Conservation (phyloP, 2,113 vertebrate species). For the Pica pica region DNA sequence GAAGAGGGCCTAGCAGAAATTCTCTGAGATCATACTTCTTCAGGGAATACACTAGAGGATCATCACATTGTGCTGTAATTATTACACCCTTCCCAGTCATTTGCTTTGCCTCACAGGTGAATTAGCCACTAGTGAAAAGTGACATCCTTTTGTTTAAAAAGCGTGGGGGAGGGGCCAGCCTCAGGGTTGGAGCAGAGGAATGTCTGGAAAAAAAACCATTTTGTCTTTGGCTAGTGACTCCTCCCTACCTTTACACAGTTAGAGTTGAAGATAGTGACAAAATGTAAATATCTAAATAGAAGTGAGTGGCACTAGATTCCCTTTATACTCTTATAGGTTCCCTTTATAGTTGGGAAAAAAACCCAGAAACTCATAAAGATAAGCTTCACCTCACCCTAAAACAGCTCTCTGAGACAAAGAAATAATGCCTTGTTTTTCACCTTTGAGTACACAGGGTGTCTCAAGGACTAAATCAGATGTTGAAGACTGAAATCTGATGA, state of each 20-base stretch:
- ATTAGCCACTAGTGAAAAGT: slow-evolving; percentile 21
- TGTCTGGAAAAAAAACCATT: background rate
- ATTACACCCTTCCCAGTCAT: slow-evolving; percentile 24
- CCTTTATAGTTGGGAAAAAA: background rate
- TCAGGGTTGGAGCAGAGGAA: background rate
- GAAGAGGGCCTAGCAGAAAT: slow-evolving; percentile 44
- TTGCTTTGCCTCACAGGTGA: background rate
- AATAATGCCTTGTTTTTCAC: background rate
- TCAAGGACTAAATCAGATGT: background rate
- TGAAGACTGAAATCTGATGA: background rate
- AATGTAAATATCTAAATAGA: background rate
- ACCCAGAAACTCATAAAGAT: background rate
- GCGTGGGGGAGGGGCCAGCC: background rate
- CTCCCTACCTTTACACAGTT: background rate
- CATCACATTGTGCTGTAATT: slow-evolving; percentile 40
- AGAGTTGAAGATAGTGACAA: background rate
- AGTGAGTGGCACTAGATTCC: background rate
- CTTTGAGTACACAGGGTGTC: background rate
- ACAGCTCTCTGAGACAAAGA: background rate
- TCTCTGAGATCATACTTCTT: slow-evolving; percentile 50
- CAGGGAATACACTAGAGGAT: slow-evolving; percentile 42
- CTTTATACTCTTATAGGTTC: background rate
- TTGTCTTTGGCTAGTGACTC: background rate
- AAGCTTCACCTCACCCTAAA: background rate
- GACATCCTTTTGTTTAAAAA: slow-evolving; percentile 5